Percentiles rank a stretch among this genome's conserved stretches.
These are phyloP conservation scores for Mactra quadrangularis DNA, from an alignment of 1,140 invertebrate genomes.

Conservation along the genomic window DNA sequence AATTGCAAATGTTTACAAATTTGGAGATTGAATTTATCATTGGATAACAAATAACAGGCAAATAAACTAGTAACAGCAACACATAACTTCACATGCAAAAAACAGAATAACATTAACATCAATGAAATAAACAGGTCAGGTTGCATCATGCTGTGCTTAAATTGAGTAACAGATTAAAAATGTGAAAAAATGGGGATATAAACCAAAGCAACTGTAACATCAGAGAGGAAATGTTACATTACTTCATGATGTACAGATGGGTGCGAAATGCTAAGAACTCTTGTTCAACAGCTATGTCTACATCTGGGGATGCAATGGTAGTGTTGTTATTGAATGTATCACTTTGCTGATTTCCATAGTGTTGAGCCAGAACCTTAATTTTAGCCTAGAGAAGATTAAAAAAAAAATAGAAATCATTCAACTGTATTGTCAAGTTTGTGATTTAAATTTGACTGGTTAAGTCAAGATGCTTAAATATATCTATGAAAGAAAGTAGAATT, in stretches of 20 bases:
- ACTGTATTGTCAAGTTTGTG: no score
- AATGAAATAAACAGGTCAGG: background rate
- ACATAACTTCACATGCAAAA: no score
- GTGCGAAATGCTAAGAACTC: slow-evolving; percentile 25
- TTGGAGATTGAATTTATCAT: no score
- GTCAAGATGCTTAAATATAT: no score
- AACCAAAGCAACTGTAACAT: background rate
- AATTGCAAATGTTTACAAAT: no score
- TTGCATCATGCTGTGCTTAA: background rate
- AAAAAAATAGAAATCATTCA: no score
- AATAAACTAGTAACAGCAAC: no score
- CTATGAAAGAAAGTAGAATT: no score
- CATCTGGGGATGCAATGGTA: slow-evolving; percentile 16
- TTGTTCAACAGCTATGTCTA: background rate
- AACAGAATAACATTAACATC: background rate
- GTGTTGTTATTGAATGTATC: slow-evolving; percentile 9
- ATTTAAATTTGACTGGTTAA: no score
- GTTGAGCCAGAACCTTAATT: background rate
- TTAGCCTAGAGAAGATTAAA: no score
- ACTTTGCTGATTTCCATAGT: slow-evolving; percentile 23
- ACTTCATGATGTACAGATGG: slow-evolving; percentile 40
- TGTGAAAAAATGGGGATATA: background rate
- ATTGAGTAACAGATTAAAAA: background rate
- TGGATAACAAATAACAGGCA: no score
- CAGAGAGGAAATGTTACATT: background rate